These are phyloP conservation scores for Hydroisotoma schaefferi DNA, from an alignment of 2,888 invertebrate species.

Conservation along the genomic window DNA sequence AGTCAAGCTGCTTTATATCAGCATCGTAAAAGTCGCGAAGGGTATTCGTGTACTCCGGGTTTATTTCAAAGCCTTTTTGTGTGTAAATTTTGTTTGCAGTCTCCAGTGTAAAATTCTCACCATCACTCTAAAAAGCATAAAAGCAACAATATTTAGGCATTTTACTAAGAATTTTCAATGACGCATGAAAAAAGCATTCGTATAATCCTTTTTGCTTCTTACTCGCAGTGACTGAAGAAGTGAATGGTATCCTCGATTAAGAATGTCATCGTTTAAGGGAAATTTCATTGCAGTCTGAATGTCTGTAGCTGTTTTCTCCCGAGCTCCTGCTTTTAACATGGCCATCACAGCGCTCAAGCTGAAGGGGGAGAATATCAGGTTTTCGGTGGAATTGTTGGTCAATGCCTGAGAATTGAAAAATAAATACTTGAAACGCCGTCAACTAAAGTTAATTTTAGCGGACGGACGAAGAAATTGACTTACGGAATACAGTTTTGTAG, in stretches of 20 bases:
- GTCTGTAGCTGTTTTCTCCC: conserved; percentile 31
- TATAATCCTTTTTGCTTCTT: not conserved
- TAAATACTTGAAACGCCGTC: not conserved
- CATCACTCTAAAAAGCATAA: conserved; percentile 31
- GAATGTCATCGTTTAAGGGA: conserved; percentile 22
- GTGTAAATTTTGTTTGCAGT: conserved; percentile 51
- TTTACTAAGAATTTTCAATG: not conserved
- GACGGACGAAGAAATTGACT: too few relatives aligned
- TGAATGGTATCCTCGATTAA: conserved; percentile 35
- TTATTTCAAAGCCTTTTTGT: conserved; percentile 42
- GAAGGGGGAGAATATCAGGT: conserved; percentile 44
- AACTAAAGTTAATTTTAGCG: not conserved
- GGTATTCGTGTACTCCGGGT: conserved; percentile 27
- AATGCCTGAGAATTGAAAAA: conserved; percentile 31
- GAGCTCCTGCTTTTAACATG: conserved; percentile 45
- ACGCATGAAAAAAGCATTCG: not conserved
- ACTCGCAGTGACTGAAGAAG: conserved; percentile 34
- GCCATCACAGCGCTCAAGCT: conserved; percentile 44
- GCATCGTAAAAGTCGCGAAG: conserved; percentile 47
- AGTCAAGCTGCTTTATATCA: conserved; percentile 48
- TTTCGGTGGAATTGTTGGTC: conserved; percentile 26
- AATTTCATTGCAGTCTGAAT: conserved; percentile 33
- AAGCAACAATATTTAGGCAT: not conserved
- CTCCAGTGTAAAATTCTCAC: conserved; percentile 44
- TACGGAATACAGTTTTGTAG: conserved; percentile 38